Base-by-base conservation (phyloP, 2,797 vertebrate genomes). In the Sphenopsis melanotis region DNA sequence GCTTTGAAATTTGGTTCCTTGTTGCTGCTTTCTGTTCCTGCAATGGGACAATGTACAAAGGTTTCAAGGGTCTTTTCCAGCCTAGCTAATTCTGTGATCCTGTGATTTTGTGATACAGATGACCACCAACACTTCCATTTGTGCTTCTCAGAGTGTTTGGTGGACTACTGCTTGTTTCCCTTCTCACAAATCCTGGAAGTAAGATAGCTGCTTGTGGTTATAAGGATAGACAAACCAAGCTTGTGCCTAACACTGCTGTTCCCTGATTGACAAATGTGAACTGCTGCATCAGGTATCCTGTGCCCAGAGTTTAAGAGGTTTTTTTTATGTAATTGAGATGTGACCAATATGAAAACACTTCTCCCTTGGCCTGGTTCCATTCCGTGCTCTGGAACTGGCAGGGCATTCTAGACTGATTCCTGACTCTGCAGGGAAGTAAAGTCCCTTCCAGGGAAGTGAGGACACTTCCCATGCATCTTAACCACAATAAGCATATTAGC, bases 21-120 rank as follows among this genome's bases (percentile, higher is more conserved):
- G 0, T 37, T 74, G 32, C 56, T 74, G 14, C 60, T 52, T 87
- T 89, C 61, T 75, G 15, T 83, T 65, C 59, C 57, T 76, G 36
- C 0, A 0, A 9, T 36, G 21, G 50, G 36, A 53, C 72, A 61
- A 27, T 3, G 5, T 76, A 72, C 21, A 32, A 78, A 70, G 56
- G 34, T 69, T 17, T 69, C 41, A 47, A 26, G 12, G 11, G 10
- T 55, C 26, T 78, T 78, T 32, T 34, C 26, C 26, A 55, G 12
- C 26, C 47, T 49, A 18, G 6, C 39, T 55, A 47, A 22, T 61
- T 77, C 46, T 68, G 18, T 49, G 29, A n/a, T 47, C 46, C 61
- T 66, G 32, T 36, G 20, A 55, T 64, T 72, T 53, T 77, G 34
- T 77, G 34, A 55, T 55, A 55, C 20, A 70, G 42, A 12, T 23